Evolutionary conservation across 2,113 vertebrate genomes (phyloP), one percentile per base, ranked within the genome.

Genomic region (Cromileptes altivelis): DNA sequence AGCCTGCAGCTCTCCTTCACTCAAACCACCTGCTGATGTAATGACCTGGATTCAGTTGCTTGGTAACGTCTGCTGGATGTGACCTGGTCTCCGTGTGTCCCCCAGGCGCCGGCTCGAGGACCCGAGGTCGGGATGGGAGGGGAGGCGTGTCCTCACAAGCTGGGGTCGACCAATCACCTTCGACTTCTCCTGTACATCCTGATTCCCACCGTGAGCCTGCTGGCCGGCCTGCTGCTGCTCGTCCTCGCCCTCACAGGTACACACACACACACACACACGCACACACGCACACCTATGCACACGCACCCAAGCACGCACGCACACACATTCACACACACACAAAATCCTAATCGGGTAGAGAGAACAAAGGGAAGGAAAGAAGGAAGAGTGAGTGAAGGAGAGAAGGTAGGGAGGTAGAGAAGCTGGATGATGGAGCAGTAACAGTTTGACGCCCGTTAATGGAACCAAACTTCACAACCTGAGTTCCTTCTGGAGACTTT

Each of bases 161-260:
- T 90, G 61, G 80, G 61, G 19, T 90, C 91, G 3, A 78, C 85
- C 87, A 88, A 86, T 50, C 91, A 85, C 40, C 88, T 90, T 2
- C 83, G 89, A 21, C 90, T 88, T 6, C 84, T 93, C 5, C 78
- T 93, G 75, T 92, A 84, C 90, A 85, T 94, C 89, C 88, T 94
- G 73, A 33, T 94, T 14, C 92, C 93, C 8, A 57, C 84, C 2
- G 30, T 82, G 21, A 91, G 86, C 62, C 90, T 93, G 68, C 61
- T 94, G 88, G 82, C 74, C 2, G 91, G 69, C 3, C 71, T 91
- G 70, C 88, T 94, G 86, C 82, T 93, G 80, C 86, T 93, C 7
- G 55, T 73, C 37, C 89, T 93, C 52, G 62, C 64, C 30, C 81
- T 90, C 25, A 89, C 87, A 5, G 92, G 91, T 92, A 92, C n/a